Percentiles rank a stretch among this genome's conserved stretches.
Conservation (phyloP, 2,888 invertebrate species). For the Limnephilus lunatus region DNA sequence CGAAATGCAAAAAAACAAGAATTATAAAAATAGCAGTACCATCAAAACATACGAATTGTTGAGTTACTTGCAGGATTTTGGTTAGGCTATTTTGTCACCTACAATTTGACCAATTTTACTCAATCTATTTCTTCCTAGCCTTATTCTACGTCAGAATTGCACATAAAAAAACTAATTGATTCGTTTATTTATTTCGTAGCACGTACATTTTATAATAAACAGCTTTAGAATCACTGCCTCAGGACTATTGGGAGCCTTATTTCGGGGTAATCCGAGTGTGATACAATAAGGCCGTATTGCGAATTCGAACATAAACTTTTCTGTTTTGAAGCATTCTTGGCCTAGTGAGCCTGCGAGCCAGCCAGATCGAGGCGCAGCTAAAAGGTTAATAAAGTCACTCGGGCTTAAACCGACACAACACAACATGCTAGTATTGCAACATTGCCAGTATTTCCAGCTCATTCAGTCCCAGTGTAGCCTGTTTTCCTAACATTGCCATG, state of each 20-base stretch:
- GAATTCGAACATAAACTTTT: constrained; percentile 7
- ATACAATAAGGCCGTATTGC: constrained; percentile 18
- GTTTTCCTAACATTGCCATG: neutral
- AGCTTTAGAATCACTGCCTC: constrained; percentile 2
- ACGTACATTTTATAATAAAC: neutral
- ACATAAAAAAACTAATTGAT: neutral
- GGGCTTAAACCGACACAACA: constrained; percentile 7
- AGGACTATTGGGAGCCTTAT: neutral
- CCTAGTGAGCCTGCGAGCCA: neutral
- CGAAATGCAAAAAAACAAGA: too few relatives aligned
- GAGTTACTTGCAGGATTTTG: too few relatives aligned
- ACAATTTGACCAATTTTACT: too few relatives aligned
- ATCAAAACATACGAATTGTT: too few relatives aligned
- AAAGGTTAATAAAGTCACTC: constrained; percentile 12
- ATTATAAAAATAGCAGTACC: too few relatives aligned
- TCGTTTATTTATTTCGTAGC: neutral
- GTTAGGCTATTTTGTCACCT: neutral
- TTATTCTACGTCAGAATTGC: too few relatives aligned
- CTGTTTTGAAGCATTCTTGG: constrained; percentile 21
- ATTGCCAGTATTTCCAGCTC: neutral
- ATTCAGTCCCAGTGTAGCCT: too few relatives aligned
- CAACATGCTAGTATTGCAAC: neutral
- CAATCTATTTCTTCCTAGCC: neutral
- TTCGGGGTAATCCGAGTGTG: constrained; percentile 15
- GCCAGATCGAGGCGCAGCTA: neutral